These are phyloP conservation scores for Palythoa grandis DNA, from an alignment of 92 coral and sea anemone genomes.

Conservation along the genomic window DNA sequence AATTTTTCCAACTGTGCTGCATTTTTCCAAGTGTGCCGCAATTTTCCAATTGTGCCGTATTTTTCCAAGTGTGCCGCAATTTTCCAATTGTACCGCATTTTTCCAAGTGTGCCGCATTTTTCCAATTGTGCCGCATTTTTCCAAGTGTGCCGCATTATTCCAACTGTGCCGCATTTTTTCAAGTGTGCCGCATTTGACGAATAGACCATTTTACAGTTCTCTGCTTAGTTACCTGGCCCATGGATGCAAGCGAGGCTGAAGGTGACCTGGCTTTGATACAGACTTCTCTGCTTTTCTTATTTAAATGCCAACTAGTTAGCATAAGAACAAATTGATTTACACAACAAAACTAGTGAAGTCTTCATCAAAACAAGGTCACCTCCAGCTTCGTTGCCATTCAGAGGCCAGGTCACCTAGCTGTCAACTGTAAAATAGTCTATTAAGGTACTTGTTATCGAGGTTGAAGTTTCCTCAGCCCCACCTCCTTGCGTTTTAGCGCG, in stretches of 20 bases:
- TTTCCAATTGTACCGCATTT: no score
- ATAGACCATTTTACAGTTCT: conserved; percentile 16
- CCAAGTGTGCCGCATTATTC: no score
- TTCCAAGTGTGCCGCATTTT: no score
- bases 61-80: no score
- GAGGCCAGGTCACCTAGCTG: conserved; percentile 29
- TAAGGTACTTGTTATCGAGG: no score
- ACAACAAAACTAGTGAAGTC: conserved; percentile 39
- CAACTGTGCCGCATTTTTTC: no score
- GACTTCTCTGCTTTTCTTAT: conserved; percentile 35
- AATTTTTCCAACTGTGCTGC: no score
- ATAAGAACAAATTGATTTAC: conserved; percentile 32
- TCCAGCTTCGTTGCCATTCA: conserved; percentile 40
- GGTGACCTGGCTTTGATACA: conserved; percentile 41
- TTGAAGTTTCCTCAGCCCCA: neutral
- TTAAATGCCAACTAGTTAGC: conserved; percentile 6
- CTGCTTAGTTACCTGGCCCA: conserved; percentile 28
- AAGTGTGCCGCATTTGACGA: no score
- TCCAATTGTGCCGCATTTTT: no score
- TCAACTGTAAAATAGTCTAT: conserved; percentile 15
- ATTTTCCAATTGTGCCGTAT: no score
- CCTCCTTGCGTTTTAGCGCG: no score
- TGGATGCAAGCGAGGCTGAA: conserved; percentile 35
- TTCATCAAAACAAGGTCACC: conserved; percentile 39
- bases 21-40: no score